Conservation (phyloP, 23 tunicate genomes). For the Trididemnum clinides region DNA sequence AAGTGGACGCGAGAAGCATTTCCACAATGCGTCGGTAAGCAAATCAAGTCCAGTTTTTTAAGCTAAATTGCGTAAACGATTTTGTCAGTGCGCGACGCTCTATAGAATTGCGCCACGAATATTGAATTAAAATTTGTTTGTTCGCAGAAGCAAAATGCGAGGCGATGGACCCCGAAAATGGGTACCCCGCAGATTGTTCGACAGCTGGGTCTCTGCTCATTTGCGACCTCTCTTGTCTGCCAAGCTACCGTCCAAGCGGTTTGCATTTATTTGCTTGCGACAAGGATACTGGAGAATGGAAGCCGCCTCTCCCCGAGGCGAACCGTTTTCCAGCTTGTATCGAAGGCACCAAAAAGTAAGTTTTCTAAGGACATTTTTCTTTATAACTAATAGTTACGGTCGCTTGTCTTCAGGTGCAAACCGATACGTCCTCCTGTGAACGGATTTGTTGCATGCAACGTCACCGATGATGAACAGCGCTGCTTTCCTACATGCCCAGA, state of each 20-base stretch:
- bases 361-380: neutral
- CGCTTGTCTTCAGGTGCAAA: conserved; percentile 85
- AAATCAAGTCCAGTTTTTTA: too few species aligned
- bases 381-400: neutral
- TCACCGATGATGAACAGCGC: conserved; percentile 89
- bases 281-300: conserved; percentile 82
- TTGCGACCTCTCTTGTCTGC: conserved; percentile 70
- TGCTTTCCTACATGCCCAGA: conserved; percentile 95
- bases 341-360: conserved; percentile 63
- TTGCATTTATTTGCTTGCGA: conserved; percentile 79
- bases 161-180: conserved; percentile 60
- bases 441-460: conserved; percentile 90
- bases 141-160: conserved; percentile 78
- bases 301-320: conserved; percentile 65
- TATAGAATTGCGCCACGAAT: too few species aligned
- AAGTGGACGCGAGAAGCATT: conserved; percentile 61
- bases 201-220: conserved; percentile 42
- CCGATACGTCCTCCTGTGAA: conserved; percentile 77
- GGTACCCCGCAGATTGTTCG: conserved; percentile 45
- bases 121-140: too few species aligned
- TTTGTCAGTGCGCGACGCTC: too few species aligned
- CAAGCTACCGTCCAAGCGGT: conserved; percentile 62
- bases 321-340: conserved; percentile 79
- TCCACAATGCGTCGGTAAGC: conserved; percentile 83
- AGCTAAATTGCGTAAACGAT: too few species aligned